Percentiles rank a stretch among this genome's conserved stretches.
phyloP scores from a whole-genome alignment of 2,113 vertebrate genomes.

The Sisor rabdophorus region DNA sequence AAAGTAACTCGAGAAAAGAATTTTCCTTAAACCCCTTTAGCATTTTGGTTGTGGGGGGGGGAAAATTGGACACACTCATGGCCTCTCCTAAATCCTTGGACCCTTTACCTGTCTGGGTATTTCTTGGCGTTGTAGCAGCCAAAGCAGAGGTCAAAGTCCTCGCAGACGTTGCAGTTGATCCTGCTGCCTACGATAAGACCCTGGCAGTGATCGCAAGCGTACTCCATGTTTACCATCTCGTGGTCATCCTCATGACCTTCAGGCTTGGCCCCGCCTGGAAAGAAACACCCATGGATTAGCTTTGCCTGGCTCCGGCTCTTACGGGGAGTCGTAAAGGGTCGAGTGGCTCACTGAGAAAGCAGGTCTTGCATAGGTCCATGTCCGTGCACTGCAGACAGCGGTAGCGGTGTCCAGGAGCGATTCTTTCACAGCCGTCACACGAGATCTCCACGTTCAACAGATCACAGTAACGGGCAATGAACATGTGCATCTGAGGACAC shows the following conservation, averaged over 20 bases:
- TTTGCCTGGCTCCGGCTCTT: neutral
- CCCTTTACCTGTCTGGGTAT: constrained; percentile 84
- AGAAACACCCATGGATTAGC: neutral
- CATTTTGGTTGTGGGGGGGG: neutral
- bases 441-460: constrained; percentile 93
- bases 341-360: constrained; percentile 84
- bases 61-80: too few species aligned
- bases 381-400: constrained; percentile 93
- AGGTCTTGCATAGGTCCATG: constrained; percentile 97
- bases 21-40: neutral
- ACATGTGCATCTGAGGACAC: constrained; percentile 90
- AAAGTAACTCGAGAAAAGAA: neutral
- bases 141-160: constrained; percentile 96
- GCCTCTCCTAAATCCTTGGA: neutral
- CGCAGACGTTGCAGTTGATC: constrained; percentile 92
- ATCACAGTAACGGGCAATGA: constrained; percentile 95
- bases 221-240: constrained; percentile 98
- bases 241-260: constrained; percentile 94
- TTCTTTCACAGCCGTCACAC: constrained; percentile 92
- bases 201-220: constrained; percentile 91
- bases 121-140: constrained; percentile 94
- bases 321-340: neutral
- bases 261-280: constrained; percentile 88
- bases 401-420: constrained; percentile 95
- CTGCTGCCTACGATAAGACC: constrained; percentile 94